Evolutionary conservation across 1,140 invertebrate genomes (phyloP).

Genomic region (Heliconius hewitsoni): DNA sequence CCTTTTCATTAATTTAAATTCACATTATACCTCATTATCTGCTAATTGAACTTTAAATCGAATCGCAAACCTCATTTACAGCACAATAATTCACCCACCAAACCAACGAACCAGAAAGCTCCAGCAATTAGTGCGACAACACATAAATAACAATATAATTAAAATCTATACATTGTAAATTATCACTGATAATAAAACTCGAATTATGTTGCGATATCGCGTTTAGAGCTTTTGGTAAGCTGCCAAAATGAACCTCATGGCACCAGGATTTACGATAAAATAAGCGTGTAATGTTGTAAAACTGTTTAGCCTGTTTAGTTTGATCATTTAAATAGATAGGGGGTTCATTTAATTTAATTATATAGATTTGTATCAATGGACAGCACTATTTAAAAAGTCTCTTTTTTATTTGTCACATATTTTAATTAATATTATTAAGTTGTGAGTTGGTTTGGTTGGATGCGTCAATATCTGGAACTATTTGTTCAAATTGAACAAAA

Average conservation of each 20-base stretch:
- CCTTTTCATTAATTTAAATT: no score
- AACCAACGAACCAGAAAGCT: background rate
- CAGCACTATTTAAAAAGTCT: no score
- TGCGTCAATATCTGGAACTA: no score
- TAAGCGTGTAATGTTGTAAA: background rate
- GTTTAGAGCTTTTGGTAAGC: conserved; percentile 24
- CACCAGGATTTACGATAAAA: background rate
- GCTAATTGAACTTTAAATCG: background rate
- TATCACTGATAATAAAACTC: conserved; percentile 30
- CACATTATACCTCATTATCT: background rate
- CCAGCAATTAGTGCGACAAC: background rate
- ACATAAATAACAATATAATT: conserved; percentile 14
- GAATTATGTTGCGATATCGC: conserved; percentile 30
- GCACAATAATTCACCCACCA: background rate
- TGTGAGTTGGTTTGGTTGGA: no score
- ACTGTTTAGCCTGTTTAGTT: background rate
- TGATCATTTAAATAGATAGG: background rate
- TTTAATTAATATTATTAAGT: no score
- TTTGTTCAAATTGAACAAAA: background rate
- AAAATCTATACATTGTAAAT: conserved; percentile 21
- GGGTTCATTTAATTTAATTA: background rate
- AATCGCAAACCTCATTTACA: background rate
- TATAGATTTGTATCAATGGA: background rate
- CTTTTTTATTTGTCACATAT: no score
- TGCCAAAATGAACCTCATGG: conserved; percentile 29